A percentile compares a stretch with the other conserved stretches of the same genome.
These are phyloP conservation scores for Parasteatoda tepidariorum DNA, from an alignment of 1,140 invertebrate genomes.

Conservation along the genomic window DNA sequence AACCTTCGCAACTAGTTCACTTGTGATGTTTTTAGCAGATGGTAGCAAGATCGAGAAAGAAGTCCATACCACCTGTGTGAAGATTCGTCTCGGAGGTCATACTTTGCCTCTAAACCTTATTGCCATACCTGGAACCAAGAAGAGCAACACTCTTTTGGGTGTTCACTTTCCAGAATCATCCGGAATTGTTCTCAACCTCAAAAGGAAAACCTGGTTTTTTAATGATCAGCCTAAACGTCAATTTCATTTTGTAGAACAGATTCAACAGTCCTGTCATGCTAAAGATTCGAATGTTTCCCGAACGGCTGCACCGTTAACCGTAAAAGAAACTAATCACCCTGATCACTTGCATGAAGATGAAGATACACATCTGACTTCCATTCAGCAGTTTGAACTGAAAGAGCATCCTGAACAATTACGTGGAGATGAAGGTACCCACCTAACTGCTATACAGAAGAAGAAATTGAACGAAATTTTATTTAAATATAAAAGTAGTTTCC, in stretches of 20 bases:
- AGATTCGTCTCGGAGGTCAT: background rate
- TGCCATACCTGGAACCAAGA: background rate
- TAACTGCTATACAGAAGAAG: background rate
- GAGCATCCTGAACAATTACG: background rate
- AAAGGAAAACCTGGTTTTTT: background rate
- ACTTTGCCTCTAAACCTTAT: background rate
- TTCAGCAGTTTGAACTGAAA: background rate
- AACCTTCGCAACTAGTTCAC: background rate
- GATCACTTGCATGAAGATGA: background rate
- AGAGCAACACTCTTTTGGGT: background rate
- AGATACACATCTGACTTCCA: background rate
- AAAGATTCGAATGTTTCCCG: too few relatives aligned
- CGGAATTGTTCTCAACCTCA: background rate
- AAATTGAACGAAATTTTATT: background rate
- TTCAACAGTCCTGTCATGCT: too few relatives aligned
- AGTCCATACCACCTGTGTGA: background rate
- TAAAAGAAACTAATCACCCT: too few relatives aligned
- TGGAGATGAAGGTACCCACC: background rate
- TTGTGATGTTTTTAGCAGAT: background rate
- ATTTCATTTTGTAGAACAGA: too few relatives aligned
- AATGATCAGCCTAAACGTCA: too few relatives aligned
- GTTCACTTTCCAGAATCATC: background rate
- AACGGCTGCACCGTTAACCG: too few relatives aligned
- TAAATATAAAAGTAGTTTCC: background rate
- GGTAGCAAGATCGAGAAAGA: background rate